Evolutionary conservation across 2,888 invertebrate genomes (phyloP).

Genomic region (Therioaphis trifolii): DNA sequence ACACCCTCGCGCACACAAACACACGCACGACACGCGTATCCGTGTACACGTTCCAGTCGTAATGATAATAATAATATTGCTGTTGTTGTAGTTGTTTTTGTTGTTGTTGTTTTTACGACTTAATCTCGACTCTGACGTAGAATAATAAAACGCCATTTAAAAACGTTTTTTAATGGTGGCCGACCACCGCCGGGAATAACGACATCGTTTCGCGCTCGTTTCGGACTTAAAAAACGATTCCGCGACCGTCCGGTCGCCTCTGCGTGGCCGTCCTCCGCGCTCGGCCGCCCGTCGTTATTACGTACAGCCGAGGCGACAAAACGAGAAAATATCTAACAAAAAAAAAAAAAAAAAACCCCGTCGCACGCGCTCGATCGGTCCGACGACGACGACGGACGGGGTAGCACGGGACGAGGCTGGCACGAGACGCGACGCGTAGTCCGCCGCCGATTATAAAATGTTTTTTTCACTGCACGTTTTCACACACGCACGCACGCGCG

Average conservation of each 20-base stretch:
- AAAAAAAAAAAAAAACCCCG: conserved; percentile 23
- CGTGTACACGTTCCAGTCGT: too few species aligned
- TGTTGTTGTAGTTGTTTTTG: conserved; percentile 26
- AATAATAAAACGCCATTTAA: conserved; percentile 52
- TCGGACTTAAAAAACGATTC: conserved; percentile 52
- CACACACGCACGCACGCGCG: too few species aligned
- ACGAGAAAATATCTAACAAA: conserved; percentile 35
- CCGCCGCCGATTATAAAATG: neutral
- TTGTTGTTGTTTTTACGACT: conserved; percentile 16
- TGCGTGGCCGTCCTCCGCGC: too few species aligned
- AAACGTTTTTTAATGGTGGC: conserved; percentile 31
- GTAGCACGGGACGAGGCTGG: neutral
- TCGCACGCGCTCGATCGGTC: neutral
- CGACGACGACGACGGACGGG: neutral
- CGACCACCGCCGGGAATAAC: conserved; percentile 37
- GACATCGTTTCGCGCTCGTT: conserved; percentile 34
- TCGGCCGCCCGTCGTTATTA: conserved; percentile 17
- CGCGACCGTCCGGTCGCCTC: neutral
- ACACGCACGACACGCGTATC: too few species aligned
- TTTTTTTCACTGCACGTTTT: conserved; percentile 55
- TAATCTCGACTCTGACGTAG: conserved; percentile 6
- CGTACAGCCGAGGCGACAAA: neutral
- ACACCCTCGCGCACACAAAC: neutral
- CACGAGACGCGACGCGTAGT: conserved; percentile 3
- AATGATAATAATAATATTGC: conserved; percentile 9